Evolutionary conservation across 2,888 invertebrate genomes (phyloP).

Genomic region (Axea sp.): DNA sequence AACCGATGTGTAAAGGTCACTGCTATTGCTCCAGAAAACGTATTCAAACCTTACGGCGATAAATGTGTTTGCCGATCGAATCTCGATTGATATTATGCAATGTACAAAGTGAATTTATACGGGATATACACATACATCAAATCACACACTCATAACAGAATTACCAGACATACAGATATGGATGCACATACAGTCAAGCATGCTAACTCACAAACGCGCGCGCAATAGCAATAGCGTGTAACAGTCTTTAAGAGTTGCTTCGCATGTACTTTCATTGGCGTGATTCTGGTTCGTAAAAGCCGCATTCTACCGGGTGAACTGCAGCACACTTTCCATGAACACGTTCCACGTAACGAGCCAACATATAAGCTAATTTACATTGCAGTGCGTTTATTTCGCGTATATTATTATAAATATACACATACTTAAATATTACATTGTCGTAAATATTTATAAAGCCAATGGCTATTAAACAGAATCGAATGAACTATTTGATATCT

Average conservation of each 20-base stretch:
- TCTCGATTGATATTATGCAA: slow-evolving; percentile 63
- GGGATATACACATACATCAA: slow-evolving; percentile 49
- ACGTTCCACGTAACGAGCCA: slow-evolving; percentile 59
- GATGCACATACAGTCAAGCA: not conserved
- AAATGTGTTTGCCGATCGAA: slow-evolving; percentile 60
- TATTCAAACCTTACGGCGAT: slow-evolving; percentile 60
- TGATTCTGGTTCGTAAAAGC: slow-evolving; percentile 67
- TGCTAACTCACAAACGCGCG: not conserved
- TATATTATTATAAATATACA: slow-evolving; percentile 43
- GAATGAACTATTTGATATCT: slow-evolving; percentile 3
- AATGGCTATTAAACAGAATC: slow-evolving; percentile 8
- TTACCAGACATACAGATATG: slow-evolving; percentile 1
- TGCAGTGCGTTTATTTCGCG: slow-evolving; percentile 46
- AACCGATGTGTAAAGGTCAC: slow-evolving; percentile 59
- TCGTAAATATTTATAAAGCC: slow-evolving; percentile 46
- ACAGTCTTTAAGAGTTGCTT: slow-evolving; percentile 54
- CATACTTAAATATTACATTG: slow-evolving; percentile 43
- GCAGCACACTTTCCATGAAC: slow-evolving; percentile 62
- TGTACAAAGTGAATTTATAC: slow-evolving; percentile 63
- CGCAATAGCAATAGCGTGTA: slow-evolving; percentile 39
- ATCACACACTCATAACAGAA: slow-evolving; percentile 32
- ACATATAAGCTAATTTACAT: slow-evolving; percentile 53
- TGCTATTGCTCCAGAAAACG: slow-evolving; percentile 63
- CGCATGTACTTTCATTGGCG: slow-evolving; percentile 69
- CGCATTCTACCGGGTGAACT: slow-evolving; percentile 68